Percentiles rank a stretch among this genome's conserved stretches.
Conservation (phyloP, 2,888 invertebrate species). For the Bellardia pandia region DNA sequence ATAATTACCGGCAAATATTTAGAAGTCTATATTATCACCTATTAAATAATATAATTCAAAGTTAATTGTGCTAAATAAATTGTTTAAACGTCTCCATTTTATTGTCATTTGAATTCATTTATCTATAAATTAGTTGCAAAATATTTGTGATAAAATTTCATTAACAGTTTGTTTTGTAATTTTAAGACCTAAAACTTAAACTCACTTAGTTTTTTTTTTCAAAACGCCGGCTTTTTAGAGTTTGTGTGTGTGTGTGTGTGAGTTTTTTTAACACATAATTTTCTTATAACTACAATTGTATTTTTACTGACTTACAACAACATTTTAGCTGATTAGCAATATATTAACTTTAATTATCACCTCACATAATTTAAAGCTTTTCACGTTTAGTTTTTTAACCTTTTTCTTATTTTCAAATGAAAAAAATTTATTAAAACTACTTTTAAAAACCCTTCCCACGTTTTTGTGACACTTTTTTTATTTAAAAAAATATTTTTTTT, state of each 20-base stretch:
- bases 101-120: background rate
- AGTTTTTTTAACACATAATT: background rate
- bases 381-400: constrained; percentile 41
- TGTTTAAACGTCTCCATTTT: background rate
- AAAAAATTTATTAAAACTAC: constrained; percentile 16
- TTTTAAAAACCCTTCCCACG: constrained; percentile 70
- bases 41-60: background rate
- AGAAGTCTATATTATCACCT: too few species aligned
- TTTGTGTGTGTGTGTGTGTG: background rate
- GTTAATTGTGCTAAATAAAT: background rate
- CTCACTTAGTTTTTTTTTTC: background rate
- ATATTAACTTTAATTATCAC: constrained; percentile 73
- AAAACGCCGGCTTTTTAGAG: constrained; percentile 31
- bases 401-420: constrained; percentile 5
- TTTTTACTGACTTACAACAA: background rate
- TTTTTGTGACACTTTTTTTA: constrained; percentile 65
- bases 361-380: constrained; percentile 65
- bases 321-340: constrained; percentile 62
- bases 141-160: constrained; percentile 6
- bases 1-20: too few species aligned
- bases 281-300: background rate
- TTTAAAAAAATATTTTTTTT: constrained; percentile 6
- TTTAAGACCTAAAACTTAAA: background rate
- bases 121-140: constrained; percentile 11
- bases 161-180: background rate